Evolutionary conservation across 2,888 invertebrate genomes (phyloP), one percentile per base, ranked within the genome.

Genomic region (Xylocampa areola): DNA sequence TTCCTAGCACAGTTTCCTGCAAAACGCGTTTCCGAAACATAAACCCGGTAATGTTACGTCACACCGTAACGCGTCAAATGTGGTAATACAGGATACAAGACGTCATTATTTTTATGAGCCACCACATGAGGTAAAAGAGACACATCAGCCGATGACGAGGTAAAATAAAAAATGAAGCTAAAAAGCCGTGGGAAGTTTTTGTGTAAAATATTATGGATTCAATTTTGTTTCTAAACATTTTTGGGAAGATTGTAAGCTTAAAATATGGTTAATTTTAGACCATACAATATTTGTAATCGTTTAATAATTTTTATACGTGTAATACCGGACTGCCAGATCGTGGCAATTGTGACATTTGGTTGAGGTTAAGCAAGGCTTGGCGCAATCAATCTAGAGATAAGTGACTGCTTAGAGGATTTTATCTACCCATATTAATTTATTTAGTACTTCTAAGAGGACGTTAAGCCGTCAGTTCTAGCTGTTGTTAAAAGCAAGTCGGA

Each of bases 91-190:
- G 68, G 67, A 73, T 74, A 76, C 60, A 77, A 67, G 54, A 39
- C 43, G 60, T 74, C 77, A 82, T 82, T 82, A 82, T 79, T 80
- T 80, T 85, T 85, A 84, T 76, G 79, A 76, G 73, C 51, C 35
- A 58, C 55, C 48, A 16, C 44, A 37, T 36, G 35, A 37, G 50
- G 68, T 73, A 68, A 75, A 73, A 73, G 62, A 61, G 65, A 73
- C 64, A 63, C 64, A 63, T 73, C 63, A 49, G 40, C 32, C 54
- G 25, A 47, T 65, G 75, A 72, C 72, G 73, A 72, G 65, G 70
- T 69, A 75, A 72, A 74, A 73, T 75, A 68, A 71, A 69, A 73
- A 68, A 55, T 44, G 32, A 36, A 14, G 45, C 27, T 23, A 33
- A 17, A 4, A 27, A 32, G 36, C 25, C 45, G 21, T 19, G 33